Base-by-base conservation (phyloP, 2,113 vertebrate genomes). In the Myrmecophaga tridactyla region DNA sequence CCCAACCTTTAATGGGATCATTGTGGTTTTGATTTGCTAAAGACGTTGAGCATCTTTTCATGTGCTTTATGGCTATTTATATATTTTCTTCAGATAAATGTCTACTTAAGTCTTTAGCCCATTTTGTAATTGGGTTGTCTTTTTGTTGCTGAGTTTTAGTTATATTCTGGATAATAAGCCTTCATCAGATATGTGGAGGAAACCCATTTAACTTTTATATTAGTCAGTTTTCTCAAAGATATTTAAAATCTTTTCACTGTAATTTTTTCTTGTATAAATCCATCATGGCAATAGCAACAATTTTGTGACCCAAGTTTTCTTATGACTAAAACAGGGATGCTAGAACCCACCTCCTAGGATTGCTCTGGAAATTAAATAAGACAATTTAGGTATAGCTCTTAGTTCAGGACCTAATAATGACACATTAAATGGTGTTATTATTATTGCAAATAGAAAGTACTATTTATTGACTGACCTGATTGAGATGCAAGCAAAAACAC, bases 131-230 rank as follows among this genome's bases (percentile, higher is more conserved):
- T 56, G 53, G 3, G 53, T 56, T 56, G 20, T 56, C 17, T 56
- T 20, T 56, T 56, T 56, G 53, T 21, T 56, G 18, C 21, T 56
- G 53, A 56, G 53, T 56, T 56, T 6, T 18, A 20, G 7, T 6
- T 56, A 56, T 56, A 21, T 56, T 56, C 53, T 56, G 53, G 53
- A 6, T 56, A n/a, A 20, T 56, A 56, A 56, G 21, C 53, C 18
- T 20, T 56, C 7, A 56, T 21, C 6, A 7, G 53, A 56, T 56
- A 56, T 56, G 53, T 56, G 53, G 53, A 92, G 73, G 76, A 92
- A 95, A 81, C 7, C 15, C 36, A 70, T 53, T 97, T 90, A 78
- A 63, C 75, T 86, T 96, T 94, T 34, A 48, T 90, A 89, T 96
- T 75, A 85, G 67, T 86, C 48, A 82, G 10, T 82, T 93, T 93